phyloP scores from a whole-genome alignment of 2,797 vertebrate genomes.

The Fistularia commersonii region DNA sequence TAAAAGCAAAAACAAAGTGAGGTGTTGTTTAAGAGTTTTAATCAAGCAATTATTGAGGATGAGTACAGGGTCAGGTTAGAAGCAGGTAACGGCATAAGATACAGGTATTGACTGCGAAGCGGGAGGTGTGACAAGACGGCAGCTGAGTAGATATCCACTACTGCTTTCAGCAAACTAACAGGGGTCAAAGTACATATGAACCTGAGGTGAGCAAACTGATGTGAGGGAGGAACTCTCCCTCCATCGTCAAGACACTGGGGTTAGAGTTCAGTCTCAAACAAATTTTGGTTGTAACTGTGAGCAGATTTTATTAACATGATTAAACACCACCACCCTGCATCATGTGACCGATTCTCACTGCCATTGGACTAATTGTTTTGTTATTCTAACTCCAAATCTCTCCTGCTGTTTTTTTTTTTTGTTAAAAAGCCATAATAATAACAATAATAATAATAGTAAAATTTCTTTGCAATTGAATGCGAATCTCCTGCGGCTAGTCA shows the following conservation, averaged over 20 bases:
- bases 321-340: slow-evolving; percentile 14
- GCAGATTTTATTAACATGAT: slow-evolving; percentile 9
- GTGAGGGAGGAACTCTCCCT: slow-evolving; percentile 5
- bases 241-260: slow-evolving; percentile 53
- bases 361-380: no score
- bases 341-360: background rate
- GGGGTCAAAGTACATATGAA: slow-evolving; percentile 47
- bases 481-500: background rate
- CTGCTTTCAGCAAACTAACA: slow-evolving; percentile 18
- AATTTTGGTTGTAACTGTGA: slow-evolving; percentile 25
- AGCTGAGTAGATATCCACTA: slow-evolving; percentile 22
- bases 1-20: slow-evolving; percentile 37
- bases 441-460: background rate
- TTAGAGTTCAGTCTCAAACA: slow-evolving; percentile 27
- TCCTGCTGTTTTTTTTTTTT: background rate
- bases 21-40: slow-evolving; percentile 78
- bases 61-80: slow-evolving; percentile 61
- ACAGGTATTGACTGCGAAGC: slow-evolving; percentile 55
- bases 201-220: slow-evolving; percentile 61
- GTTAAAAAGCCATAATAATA: background rate
- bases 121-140: slow-evolving; percentile 35
- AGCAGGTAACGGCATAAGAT: slow-evolving; percentile 46
- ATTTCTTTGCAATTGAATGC: background rate
- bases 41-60: slow-evolving; percentile 69
- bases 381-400: no score